Base-by-base conservation (phyloP, 2,113 vertebrate genomes). In the Chauna torquata region DNA sequence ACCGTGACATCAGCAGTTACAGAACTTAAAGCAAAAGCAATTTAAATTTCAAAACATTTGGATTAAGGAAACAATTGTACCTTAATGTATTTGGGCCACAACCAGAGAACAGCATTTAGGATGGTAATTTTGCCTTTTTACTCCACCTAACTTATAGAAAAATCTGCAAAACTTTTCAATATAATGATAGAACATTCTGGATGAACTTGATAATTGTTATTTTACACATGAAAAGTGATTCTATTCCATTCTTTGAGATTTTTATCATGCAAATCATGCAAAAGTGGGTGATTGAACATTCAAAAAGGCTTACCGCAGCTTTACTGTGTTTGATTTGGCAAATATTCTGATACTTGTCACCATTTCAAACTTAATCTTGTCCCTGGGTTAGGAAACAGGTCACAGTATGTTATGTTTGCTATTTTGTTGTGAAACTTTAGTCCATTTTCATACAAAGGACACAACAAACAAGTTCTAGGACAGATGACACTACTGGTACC, bases 251-350 rank as follows among this genome's bases (percentile, higher is more conserved):
- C 82, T 82, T 88, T 52, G 68, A 85, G 90, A 94, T 95, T 95
- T 95, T 96, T 96, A 93, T 95, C 72, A 95, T 75, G 93, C 84
- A 89, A 94, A 92, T 82, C 59, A 91, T 7, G 3, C 36, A 69
- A 62, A 92, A 92, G 81, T 84, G 59, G 70, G 59, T 94, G 94
- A 92, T 25, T 82, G 94, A 78, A 97, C 89, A 80, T 91, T 77
- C 70, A 64, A 85, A 55, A 78, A 81, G 68, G 47, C 74, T 92
- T 97, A 93, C 50, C 61, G 45, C 32, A n/a, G 91, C 86, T 94
- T 76, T 47, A 87, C 78, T 28, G 0, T 52, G 82, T 94, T 96
- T 95, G 79, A 86, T 94, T 69, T 69, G 91, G 94, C 77, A 95
- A 79, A 88, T 84, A 47, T 16, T 92, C 81, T 62, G 88, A 82